phyloP scores from a whole-genome alignment of 92 coral and sea anemone species.

The Phenganax marumi region DNA sequence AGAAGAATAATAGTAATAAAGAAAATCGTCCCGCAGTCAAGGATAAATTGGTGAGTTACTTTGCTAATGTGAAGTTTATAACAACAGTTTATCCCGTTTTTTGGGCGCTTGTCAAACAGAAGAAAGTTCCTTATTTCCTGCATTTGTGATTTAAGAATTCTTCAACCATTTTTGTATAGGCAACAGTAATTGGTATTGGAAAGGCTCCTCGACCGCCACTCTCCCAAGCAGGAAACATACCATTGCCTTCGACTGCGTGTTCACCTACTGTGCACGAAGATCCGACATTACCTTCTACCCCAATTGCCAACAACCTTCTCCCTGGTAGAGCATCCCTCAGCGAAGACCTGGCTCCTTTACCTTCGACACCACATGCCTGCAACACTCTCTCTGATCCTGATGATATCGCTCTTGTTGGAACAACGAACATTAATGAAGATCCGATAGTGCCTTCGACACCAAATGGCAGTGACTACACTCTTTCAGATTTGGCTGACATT shows the following conservation, averaged over 20 bases:
- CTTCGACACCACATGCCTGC: conserved; percentile 10
- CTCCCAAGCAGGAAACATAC: conserved; percentile 15
- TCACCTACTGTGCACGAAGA: background rate
- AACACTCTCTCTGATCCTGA: background rate
- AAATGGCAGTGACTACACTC: background rate
- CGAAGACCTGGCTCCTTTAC: background rate
- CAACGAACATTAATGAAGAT: background rate
- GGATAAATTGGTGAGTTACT: conserved; percentile 18
- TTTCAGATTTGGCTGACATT: background rate
- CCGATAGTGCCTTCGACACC: conserved; percentile 3
- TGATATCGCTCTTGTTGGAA: too few relatives aligned
- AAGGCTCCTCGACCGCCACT: conserved; percentile 26
- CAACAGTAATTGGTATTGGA: conserved; percentile 19
- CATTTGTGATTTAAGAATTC: background rate
- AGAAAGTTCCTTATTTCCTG: background rate
- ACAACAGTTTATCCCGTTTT: too few relatives aligned
- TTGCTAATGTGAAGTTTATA: too few relatives aligned
- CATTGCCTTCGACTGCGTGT: conserved; percentile 11
- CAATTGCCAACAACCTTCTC: background rate
- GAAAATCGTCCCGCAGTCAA: conserved; percentile 22
- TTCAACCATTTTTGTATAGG: conserved; percentile 9
- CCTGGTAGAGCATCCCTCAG: too few relatives aligned
- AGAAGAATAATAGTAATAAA: background rate
- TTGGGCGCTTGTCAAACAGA: background rate
- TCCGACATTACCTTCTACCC: background rate